These are phyloP conservation scores for Ceratosolen fusciceps DNA, from an alignment of 1,140 invertebrate genomes.

Conservation along the genomic window DNA sequence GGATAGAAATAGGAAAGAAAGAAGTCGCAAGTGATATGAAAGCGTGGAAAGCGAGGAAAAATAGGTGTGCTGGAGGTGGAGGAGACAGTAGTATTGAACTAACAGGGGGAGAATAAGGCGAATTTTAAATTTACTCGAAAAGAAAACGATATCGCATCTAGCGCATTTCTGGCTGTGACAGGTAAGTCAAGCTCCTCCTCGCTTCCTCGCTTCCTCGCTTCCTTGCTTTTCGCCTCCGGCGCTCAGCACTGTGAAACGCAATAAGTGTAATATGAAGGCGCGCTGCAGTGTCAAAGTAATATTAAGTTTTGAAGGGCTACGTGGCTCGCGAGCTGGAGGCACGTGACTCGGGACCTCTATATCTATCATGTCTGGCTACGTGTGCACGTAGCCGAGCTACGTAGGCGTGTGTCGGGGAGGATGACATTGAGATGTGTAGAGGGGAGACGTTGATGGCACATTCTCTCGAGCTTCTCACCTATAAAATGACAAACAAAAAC, in stretches of 20 bases:
- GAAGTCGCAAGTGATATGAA: neutral
- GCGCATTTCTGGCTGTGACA: conserved; percentile 45
- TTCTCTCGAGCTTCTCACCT: neutral
- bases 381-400: too few relatives aligned
- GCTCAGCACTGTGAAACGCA: conserved; percentile 17
- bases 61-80: too few relatives aligned
- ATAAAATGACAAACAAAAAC: neutral
- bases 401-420: conserved; percentile 15
- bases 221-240: neutral
- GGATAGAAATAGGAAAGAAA: neutral
- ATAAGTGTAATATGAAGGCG: conserved; percentile 44
- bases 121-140: conserved; percentile 33
- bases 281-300: conserved; percentile 36
- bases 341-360: conserved; percentile 20
- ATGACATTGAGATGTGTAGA: neutral
- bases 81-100: conserved; percentile 36
- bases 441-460: conserved; percentile 18
- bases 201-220: neutral
- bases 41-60: neutral
- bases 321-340: conserved; percentile 22
- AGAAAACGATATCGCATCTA: conserved; percentile 37
- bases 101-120: neutral
- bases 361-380: too few relatives aligned
- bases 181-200: neutral
- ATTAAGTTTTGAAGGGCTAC: conserved; percentile 41